Evolutionary conservation across 2,113 vertebrate species (phyloP).

Genomic region (Zingel zingel): DNA sequence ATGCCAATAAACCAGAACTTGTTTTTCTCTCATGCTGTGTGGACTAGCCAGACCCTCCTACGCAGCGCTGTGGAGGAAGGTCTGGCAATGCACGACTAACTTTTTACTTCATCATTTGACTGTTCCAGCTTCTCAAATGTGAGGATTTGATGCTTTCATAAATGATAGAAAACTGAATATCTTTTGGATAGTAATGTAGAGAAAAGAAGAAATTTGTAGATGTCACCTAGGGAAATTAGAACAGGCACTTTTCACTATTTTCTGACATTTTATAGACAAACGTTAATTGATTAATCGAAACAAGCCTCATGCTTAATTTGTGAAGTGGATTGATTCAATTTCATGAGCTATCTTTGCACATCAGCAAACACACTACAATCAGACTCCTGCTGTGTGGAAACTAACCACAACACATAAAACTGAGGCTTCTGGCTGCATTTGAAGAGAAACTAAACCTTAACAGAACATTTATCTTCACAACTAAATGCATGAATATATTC

Average conservation of each 20-base stretch:
- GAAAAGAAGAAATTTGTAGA: background rate
- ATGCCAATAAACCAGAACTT: too few species aligned
- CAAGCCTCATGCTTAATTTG: too few species aligned
- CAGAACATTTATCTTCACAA: background rate
- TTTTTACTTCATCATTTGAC: background rate
- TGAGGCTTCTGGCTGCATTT: background rate
- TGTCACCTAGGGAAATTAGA: background rate
- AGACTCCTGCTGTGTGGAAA: background rate
- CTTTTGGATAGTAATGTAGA: too few species aligned
- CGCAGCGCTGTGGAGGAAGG: too few species aligned
- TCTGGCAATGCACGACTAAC: too few species aligned
- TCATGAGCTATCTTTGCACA: too few species aligned
- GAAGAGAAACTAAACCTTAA: background rate
- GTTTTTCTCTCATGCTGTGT: too few species aligned
- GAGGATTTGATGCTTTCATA: background rate
- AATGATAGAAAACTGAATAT: background rate
- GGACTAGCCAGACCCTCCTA: too few species aligned
- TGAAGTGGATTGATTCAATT: too few species aligned
- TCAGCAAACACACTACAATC: too few species aligned
- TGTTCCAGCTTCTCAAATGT: background rate
- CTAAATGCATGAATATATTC: background rate
- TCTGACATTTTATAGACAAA: background rate
- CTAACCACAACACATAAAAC: background rate
- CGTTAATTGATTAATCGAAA: background rate
- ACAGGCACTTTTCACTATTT: too few species aligned